Evolutionary conservation across 1,140 invertebrate species (phyloP).

Genomic region (Zaprionus lachaisei): DNA sequence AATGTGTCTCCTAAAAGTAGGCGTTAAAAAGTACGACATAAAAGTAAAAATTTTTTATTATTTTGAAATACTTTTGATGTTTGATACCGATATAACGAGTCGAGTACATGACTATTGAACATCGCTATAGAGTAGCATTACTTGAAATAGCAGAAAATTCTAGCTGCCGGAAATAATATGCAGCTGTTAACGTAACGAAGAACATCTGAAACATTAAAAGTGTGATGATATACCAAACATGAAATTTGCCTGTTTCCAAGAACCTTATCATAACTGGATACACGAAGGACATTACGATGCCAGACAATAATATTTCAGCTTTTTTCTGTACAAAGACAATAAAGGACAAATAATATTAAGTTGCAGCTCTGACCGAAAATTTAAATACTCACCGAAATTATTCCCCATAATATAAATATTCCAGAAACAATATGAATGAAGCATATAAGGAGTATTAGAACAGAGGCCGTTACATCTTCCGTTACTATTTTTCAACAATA

Average conservation of each 20-base stretch:
- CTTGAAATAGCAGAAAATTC: fast-evolving
- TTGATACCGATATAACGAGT: no score
- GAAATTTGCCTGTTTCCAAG: background rate
- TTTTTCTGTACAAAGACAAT: background rate
- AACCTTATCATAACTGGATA: background rate
- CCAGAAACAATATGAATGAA: background rate
- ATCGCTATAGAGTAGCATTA: no score
- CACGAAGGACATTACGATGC: background rate
- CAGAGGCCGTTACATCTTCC: background rate
- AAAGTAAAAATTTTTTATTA: no score
- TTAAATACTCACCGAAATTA: background rate
- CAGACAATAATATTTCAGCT: background rate
- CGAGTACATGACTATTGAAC: no score
- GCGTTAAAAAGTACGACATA: no score
- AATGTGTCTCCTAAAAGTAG: no score
- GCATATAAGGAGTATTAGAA: background rate
- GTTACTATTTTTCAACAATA: background rate
- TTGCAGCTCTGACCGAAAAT: no score
- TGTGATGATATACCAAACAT: background rate
- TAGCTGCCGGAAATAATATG: background rate
- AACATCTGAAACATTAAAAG: background rate
- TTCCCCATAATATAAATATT: background rate
- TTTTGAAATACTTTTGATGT: no score
- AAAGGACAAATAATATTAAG: background rate
- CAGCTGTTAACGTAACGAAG: background rate